Conservation (phyloP, 2,888 invertebrate species). For the Sympetrum striolatum region DNA sequence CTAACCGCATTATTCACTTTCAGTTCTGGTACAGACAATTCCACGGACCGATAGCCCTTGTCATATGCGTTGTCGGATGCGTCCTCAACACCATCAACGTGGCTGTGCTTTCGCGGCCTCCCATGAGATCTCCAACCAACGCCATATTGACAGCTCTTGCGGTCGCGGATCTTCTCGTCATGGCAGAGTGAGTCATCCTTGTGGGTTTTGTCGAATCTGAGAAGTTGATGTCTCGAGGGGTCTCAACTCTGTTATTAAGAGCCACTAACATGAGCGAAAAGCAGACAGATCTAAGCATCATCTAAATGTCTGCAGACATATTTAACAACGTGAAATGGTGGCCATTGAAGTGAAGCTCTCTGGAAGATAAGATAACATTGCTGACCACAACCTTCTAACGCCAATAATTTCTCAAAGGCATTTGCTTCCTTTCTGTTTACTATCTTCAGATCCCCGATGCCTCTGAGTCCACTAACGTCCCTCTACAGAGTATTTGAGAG, state of each 20-base stretch:
- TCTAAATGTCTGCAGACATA: background rate
- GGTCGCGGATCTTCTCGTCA: constrained; percentile 87
- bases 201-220: constrained; percentile 63
- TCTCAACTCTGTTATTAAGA: background rate
- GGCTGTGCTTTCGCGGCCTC: constrained; percentile 81
- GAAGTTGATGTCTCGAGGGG: too few relatives aligned
- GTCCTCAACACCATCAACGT: constrained; percentile 87
- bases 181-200: constrained; percentile 85
- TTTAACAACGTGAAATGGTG: background rate
- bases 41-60: constrained; percentile 83
- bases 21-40: constrained; percentile 64
- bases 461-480: too few relatives aligned
- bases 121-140: constrained; percentile 86
- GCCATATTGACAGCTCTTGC: constrained; percentile 84
- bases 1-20: background rate
- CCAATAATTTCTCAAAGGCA: too few relatives aligned
- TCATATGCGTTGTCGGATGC: constrained; percentile 86
- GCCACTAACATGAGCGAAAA: too few relatives aligned
- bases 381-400: too few relatives aligned
- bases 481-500: too few relatives aligned
- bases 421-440: too few relatives aligned
- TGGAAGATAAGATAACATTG: too few relatives aligned
- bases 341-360: too few relatives aligned
- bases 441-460: too few relatives aligned
- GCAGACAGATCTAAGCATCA: background rate